These are phyloP conservation scores for Odobenus rosmarus DNA, from an alignment of 2,113 vertebrate genomes.

Conservation along the genomic window DNA sequence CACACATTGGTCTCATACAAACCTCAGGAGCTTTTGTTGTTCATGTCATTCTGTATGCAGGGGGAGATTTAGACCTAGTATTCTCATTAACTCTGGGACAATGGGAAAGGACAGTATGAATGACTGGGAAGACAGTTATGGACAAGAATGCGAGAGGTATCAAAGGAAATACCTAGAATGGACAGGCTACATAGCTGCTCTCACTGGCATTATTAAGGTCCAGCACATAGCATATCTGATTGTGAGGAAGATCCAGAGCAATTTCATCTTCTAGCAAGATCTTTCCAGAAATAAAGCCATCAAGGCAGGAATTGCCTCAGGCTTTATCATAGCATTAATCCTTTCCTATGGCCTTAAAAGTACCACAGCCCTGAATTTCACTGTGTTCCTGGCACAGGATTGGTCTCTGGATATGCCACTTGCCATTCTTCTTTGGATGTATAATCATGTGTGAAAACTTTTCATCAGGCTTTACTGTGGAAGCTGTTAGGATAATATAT, in stretches of 20 bases:
- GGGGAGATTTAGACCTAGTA: constrained; percentile 75
- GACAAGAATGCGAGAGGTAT: constrained; percentile 81
- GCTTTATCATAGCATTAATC: constrained; percentile 76
- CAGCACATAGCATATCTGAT: constrained; percentile 82
- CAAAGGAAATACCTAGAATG: constrained; percentile 77
- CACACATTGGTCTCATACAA: constrained; percentile 78
- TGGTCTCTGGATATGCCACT: constrained; percentile 79
- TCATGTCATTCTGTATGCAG: constrained; percentile 75
- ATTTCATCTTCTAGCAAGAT: constrained; percentile 81
- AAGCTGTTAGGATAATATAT: constrained; percentile 84
- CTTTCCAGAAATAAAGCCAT: constrained; percentile 86
- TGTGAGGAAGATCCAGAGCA: constrained; percentile 82
- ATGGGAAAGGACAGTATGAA: constrained; percentile 63
- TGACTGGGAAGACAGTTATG: constrained; percentile 78
- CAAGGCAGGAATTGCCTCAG: constrained; percentile 79
- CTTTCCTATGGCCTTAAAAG: constrained; percentile 76
- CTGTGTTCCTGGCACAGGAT: constrained; percentile 77
- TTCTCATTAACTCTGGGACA: background rate
- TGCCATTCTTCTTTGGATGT: constrained; percentile 81
- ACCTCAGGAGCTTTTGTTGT: constrained; percentile 76
- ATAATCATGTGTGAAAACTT: constrained; percentile 81
- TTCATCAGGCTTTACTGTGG: constrained; percentile 79
- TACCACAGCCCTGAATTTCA: constrained; percentile 78
- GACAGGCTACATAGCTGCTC: constrained; percentile 77
- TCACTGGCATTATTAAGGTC: constrained; percentile 81